phyloP scores from a whole-genome alignment of 1,140 invertebrate genomes.

The Drosophila suzukii region DNA sequence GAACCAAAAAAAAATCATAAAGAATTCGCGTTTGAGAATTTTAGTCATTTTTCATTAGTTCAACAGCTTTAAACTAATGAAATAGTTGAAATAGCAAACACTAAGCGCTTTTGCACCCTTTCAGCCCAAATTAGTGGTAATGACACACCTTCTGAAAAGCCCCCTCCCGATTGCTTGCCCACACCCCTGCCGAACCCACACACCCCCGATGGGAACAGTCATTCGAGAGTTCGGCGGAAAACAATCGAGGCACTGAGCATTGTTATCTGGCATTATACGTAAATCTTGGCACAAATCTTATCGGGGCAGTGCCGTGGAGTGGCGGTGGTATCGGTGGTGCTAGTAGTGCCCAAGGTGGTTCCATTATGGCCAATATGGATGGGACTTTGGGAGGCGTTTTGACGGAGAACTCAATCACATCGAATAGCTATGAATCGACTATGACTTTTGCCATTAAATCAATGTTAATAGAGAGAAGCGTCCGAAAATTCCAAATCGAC shows the following conservation, averaged over 20 bases:
- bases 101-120: not conserved
- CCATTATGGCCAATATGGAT: slow-evolving; percentile 1
- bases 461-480: slow-evolving; percentile 24
- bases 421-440: slow-evolving; percentile 6
- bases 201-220: slow-evolving; percentile 11
- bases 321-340: slow-evolving; percentile 2
- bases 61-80: too few relatives aligned
- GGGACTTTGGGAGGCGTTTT: not conserved
- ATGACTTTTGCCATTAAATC: slow-evolving; percentile 40
- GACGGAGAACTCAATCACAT: not conserved
- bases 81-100: not conserved
- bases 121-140: slow-evolving; percentile 1
- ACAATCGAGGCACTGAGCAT: slow-evolving; percentile 29
- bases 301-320: slow-evolving; percentile 9
- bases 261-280: slow-evolving; percentile 53
- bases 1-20: not conserved
- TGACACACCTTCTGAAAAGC: not conserved
- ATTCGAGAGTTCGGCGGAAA: slow-evolving; percentile 32
- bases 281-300: slow-evolving; percentile 60
- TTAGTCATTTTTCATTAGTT: not conserved
- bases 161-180: not conserved
- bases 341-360: slow-evolving; percentile 17
- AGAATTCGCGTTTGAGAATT: not conserved
- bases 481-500: slow-evolving; percentile 30
- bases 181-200: slow-evolving; percentile 21